These are phyloP conservation scores for Fulmarus glacialis DNA, from an alignment of 2,113 vertebrate species.

Conservation along the genomic window DNA sequence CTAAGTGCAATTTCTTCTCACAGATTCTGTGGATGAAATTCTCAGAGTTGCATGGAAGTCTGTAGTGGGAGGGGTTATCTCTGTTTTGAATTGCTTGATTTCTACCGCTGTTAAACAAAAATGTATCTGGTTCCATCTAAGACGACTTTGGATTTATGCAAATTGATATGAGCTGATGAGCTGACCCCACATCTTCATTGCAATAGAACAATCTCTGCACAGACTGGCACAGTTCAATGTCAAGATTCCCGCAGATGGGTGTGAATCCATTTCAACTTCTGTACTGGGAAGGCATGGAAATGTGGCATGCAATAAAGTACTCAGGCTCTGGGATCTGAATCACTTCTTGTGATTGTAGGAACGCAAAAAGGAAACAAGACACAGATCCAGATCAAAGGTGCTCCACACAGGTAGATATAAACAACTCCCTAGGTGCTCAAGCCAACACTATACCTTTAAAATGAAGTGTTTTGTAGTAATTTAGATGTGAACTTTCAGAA, in stretches of 20 bases:
- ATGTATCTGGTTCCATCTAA: not conserved
- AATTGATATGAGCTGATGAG: not conserved
- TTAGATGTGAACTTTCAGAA: not conserved
- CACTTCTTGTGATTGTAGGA: not conserved
- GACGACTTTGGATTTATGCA: not conserved
- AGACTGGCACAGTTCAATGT: not conserved
- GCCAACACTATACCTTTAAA: not conserved
- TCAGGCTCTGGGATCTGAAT: not conserved
- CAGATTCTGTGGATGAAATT: not conserved
- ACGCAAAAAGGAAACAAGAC: not conserved
- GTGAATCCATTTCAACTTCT: not conserved
- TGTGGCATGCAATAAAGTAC: not conserved
- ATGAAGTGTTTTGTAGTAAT: not conserved
- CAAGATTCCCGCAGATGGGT: not conserved
- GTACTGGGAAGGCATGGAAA: not conserved
- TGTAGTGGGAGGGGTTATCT: not conserved
- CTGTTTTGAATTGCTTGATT: not conserved
- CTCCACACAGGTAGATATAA: not conserved
- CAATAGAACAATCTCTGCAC: not conserved
- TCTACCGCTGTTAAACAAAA: not conserved
- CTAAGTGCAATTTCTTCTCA: not conserved
- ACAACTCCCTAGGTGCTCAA: not conserved
- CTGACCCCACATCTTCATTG: not conserved
- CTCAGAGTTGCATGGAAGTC: not conserved
- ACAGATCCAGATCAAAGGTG: not conserved